Base-by-base conservation (phyloP, 2,888 invertebrate species). In the Euspilapteryx auroguttella region DNA sequence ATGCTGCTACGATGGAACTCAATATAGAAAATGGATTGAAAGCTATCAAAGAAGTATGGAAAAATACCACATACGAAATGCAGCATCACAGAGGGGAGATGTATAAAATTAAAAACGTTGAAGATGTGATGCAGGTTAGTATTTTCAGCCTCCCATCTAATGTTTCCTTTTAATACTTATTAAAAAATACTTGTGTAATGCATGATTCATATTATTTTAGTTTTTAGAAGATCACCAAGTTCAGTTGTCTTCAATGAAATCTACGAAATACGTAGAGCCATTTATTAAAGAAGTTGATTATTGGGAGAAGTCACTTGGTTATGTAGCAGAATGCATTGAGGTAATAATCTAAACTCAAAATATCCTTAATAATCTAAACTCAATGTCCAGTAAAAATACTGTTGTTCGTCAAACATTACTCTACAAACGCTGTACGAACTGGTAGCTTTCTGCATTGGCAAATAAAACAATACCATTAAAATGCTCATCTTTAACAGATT, bases 1-100 rank as follows among this genome's bases (percentile, higher is more conserved):
- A 86, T 40, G 86, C 91, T 3, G 93, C 94, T 8, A 89, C 89
- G 1, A 92, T 93, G 85, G 94, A 94, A 56, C 54, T 92, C 28
- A 85, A 85, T 40, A 92, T 94, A 42, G 94, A 94, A 65, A 82
- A 83, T 50, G 85, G 84, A n/a, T 58, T 94, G 12, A 82, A 82
- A 50, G 78, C 78, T 14, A 91, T 94, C 27, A 65, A 73, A 12
- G 80, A 82, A 24, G 76, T 82, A 9, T 94, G 94, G 93, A 77
- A 80, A 32, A 65, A 54, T 2, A 86, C 88, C 38, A 79, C 79
- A 1, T 78, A 89, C 36, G 88, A 89, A 47, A 86, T 92, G 77
- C 61, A 73, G 3, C 80, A 83, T 2, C 86, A 88, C 49, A 87
- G 80, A 47, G 83, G 82, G 27, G 77, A 76, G 5, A 81, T 85